These are phyloP conservation scores for Thripadectes ignobilis DNA, from an alignment of 2,797 vertebrate species.

Conservation along the genomic window DNA sequence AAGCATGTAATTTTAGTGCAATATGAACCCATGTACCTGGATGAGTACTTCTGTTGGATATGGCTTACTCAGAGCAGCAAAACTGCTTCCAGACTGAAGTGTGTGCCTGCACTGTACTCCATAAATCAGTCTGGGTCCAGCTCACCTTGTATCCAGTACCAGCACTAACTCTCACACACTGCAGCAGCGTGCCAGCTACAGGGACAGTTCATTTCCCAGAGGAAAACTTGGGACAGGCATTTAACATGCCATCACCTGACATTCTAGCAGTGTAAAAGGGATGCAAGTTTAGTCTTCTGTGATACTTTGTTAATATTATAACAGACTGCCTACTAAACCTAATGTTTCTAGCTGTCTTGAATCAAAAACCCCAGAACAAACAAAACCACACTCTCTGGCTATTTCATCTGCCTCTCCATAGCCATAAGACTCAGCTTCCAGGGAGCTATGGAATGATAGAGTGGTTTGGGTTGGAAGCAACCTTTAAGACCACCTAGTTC, in stretches of 20 bases:
- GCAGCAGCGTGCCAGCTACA: background rate
- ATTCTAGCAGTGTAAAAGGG: background rate
- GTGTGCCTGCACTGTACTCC: background rate
- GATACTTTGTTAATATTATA: background rate
- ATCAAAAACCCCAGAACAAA: background rate
- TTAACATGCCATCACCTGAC: background rate
- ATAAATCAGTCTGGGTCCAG: background rate
- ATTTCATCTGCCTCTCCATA: background rate
- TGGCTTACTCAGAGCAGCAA: background rate
- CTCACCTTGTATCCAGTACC: background rate
- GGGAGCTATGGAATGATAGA: accelerated
- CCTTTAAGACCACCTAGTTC: background rate
- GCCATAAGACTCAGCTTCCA: background rate
- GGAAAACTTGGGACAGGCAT: background rate
- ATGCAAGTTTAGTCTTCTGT: background rate
- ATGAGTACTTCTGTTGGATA: background rate
- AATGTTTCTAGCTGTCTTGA: background rate
- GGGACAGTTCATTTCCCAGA: background rate
- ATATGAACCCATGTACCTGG: background rate
- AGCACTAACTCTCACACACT: background rate
- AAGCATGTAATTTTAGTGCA: background rate
- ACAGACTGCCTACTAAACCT: background rate
- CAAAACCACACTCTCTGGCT: background rate
- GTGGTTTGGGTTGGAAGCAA: background rate
- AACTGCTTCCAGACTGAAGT: background rate